Percentiles rank a stretch among this genome's conserved stretches.
These are phyloP conservation scores for Anguilla anguilla DNA, from an alignment of 2,797 vertebrate genomes.

Conservation along the genomic window DNA sequence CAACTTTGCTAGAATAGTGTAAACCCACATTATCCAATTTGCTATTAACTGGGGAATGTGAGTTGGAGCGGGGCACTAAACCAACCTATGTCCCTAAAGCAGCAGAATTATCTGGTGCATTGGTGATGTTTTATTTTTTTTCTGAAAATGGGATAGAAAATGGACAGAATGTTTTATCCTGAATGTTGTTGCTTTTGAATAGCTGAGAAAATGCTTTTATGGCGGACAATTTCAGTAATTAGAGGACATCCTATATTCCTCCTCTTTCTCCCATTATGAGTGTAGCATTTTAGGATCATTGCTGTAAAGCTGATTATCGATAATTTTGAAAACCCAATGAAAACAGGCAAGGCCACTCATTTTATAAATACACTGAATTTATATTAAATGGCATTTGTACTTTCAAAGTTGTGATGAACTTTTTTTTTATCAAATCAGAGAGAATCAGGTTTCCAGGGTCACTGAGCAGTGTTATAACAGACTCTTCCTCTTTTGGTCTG, in stretches of 20 bases:
- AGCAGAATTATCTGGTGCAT: slow-evolving; percentile 37
- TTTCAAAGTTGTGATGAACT: neutral
- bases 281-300: neutral
- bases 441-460: neutral
- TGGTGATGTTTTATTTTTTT: slow-evolving; percentile 15
- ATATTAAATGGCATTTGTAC: neutral
- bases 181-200: slow-evolving; percentile 34
- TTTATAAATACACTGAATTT: neutral
- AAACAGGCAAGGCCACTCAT: neutral
- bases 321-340: neutral
- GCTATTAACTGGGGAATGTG: slow-evolving; percentile 39
- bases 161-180: slow-evolving; percentile 26
- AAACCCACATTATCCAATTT: slow-evolving; percentile 52
- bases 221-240: slow-evolving; percentile 32
- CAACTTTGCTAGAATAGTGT: slow-evolving; percentile 39
- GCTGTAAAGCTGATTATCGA: neutral
- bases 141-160: slow-evolving; percentile 31
- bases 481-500: neutral
- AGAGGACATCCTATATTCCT: neutral
- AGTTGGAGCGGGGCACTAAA: slow-evolving; percentile 33
- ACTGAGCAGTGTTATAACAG: neutral
- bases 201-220: slow-evolving; percentile 24
- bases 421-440: neutral
- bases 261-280: slow-evolving; percentile 17
- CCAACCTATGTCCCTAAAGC: slow-evolving; percentile 48